Base-by-base conservation (phyloP, 2,888 invertebrate genomes). In the Steinernema hermaphroditum region DNA sequence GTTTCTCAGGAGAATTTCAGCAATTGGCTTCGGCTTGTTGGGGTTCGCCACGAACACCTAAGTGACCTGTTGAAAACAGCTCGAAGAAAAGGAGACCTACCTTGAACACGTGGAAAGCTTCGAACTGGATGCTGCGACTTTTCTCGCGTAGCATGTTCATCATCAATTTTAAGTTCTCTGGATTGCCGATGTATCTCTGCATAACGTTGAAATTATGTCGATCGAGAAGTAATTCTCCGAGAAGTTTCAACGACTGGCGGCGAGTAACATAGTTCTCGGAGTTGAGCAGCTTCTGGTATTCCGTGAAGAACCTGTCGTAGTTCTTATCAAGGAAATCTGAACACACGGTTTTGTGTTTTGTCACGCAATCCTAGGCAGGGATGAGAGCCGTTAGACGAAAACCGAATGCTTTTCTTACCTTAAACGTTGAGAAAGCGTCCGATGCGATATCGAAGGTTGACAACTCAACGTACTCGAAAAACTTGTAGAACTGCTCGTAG, bases 81-180 rank as follows among this genome's bases (percentile, higher is more conserved):
- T 24, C n/a, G 22, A 14, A 14, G 6, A 57, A 19, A 16, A n/a
- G 22, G 68, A 14, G 72, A 84, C 74, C 89, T 77, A 94, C 95
- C 92, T 99, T 99, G 90, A 99, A 99, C 86, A 99, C 98, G 88
- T 99, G 98, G 91, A 99, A 99, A 89, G 98, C 98, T 91, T 99
- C 98, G 90, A 99, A 99, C 89, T 99, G 98, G 87, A 99, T 99
- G 90, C 97, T 98, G 86, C 96, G 92, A 85, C 96, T 96, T 88
- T 96, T 94, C 88, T 98, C 97, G 90, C 96, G 94, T 87, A 99
- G 90, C 96, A 99, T 95, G 89, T 96, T 98, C 98, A 99, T 99
- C 97, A 99, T 98, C 82, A 98, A 91, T 74, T 82, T 99, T 81
- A 99, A 91, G 90, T 99, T 99, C 88, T 99, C 98, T 37, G 97